Evolutionary conservation across 2,888 invertebrate species (phyloP).

Genomic region (Liopterus haemorrhoidalis): DNA sequence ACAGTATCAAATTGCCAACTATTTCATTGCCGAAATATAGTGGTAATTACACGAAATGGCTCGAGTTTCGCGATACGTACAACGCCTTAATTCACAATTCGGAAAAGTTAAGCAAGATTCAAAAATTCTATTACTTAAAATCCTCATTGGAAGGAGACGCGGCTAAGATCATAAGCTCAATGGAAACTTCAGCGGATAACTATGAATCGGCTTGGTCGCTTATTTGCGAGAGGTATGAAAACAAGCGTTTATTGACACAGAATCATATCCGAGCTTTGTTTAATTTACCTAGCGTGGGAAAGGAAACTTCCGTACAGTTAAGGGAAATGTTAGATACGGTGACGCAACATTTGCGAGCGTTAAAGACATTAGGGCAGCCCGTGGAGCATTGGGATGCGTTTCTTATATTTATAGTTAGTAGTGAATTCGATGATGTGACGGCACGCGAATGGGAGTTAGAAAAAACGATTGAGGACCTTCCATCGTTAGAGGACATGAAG

Average conservation of each 20-base stretch:
- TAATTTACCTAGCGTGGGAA: too few species aligned
- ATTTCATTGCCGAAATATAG: slow-evolving; percentile 21
- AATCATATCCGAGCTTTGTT: slow-evolving; percentile 25
- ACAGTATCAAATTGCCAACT: too few species aligned
- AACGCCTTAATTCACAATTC: slow-evolving; percentile 22
- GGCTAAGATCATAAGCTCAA: slow-evolving; percentile 4
- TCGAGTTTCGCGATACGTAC: slow-evolving; percentile 20
- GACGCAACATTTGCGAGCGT: too few species aligned
- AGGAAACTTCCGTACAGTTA: too few species aligned
- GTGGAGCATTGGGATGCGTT: too few species aligned
- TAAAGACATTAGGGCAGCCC: too few species aligned
- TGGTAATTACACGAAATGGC: slow-evolving; percentile 18
- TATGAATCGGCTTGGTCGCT: slow-evolving; percentile 26
- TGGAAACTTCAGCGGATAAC: slow-evolving; percentile 23
- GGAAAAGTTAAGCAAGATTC: slow-evolving; percentile 17
- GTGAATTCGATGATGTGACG: too few species aligned
- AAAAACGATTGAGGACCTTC: too few species aligned
- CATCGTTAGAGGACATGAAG: too few species aligned
- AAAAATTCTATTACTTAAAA: slow-evolving; percentile 24
- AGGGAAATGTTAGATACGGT: too few species aligned
- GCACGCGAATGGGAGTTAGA: too few species aligned
- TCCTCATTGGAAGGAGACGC: slow-evolving; percentile 9
- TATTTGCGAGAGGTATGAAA: slow-evolving; percentile 24
- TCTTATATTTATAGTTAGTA: too few species aligned
- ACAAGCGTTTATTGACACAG: slow-evolving; percentile 22